phyloP scores from a whole-genome alignment of 2,888 invertebrate genomes.

The Ischnura elegans region DNA sequence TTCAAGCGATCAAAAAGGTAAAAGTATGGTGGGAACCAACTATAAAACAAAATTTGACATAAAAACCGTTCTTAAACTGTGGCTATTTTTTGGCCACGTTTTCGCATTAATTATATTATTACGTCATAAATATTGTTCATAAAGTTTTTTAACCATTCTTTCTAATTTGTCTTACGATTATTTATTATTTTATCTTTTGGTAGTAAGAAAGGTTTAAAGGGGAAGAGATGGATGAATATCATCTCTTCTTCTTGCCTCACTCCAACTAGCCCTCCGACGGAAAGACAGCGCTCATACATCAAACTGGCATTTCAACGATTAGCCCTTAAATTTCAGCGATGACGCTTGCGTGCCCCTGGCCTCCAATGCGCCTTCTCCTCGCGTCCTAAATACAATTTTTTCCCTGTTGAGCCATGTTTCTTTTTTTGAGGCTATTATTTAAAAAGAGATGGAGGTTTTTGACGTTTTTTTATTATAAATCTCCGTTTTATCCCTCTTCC shows the following conservation, averaged over 20 bases:
- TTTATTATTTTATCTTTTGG: too few species aligned
- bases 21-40: too few species aligned
- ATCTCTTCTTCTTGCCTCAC: neutral
- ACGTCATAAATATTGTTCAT: too few species aligned
- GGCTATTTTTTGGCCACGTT: too few species aligned
- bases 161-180: too few species aligned
- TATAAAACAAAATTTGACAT: too few species aligned
- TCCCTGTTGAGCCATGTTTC: neutral
- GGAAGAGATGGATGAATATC: neutral
- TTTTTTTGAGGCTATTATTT: neutral
- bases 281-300: constrained; percentile 7
- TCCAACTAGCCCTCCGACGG: too few species aligned
- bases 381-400: neutral
- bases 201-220: neutral
- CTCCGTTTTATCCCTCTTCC: neutral
- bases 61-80: too few species aligned
- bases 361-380: neutral
- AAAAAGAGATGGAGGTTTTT: neutral
- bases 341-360: neutral
- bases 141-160: too few species aligned
- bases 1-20: too few species aligned
- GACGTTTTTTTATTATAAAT: neutral
- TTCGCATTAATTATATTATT: too few species aligned
- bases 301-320: constrained; percentile 23
- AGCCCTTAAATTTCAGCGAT: constrained; percentile 4